Conservation (phyloP, 2,888 invertebrate genomes). For the Plagodis pulveraria region DNA sequence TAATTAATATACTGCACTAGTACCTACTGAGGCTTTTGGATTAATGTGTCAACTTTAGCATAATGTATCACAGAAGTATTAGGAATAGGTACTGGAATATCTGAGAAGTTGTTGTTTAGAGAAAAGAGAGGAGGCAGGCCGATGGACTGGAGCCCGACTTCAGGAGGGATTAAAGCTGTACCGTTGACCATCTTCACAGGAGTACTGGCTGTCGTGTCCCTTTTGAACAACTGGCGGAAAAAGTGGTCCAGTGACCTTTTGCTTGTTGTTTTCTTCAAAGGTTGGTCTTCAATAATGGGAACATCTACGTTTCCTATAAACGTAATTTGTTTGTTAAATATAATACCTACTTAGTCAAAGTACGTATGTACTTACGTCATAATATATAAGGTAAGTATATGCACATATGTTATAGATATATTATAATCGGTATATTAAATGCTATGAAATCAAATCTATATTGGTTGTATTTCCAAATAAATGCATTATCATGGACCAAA, state of each 20-base stretch:
- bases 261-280: neutral
- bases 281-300: neutral
- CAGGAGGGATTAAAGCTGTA: constrained; percentile 59
- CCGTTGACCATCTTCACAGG: constrained; percentile 59
- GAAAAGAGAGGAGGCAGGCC: constrained; percentile 63
- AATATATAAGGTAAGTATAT: too few species aligned
- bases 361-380: too few species aligned
- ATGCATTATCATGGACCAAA: too few species aligned
- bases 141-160: constrained; percentile 62
- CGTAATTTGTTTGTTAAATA: too few species aligned
- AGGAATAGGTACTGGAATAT: constrained; percentile 73
- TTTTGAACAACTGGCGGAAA: constrained; percentile 42
- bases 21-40: constrained; percentile 40
- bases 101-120: constrained; percentile 65
- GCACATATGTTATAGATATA: too few species aligned
- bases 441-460: too few species aligned
- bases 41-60: constrained; percentile 66
- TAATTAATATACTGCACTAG: neutral
- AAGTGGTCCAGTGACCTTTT: constrained; percentile 6
- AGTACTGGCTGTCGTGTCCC: constrained; percentile 39
- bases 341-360: too few species aligned
- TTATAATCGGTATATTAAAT: too few species aligned
- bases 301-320: constrained; percentile 7
- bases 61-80: constrained; percentile 74
- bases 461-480: too few species aligned